phyloP scores from a whole-genome alignment of 1,140 invertebrate species.

The Stratiolaelaps scimitus region DNA sequence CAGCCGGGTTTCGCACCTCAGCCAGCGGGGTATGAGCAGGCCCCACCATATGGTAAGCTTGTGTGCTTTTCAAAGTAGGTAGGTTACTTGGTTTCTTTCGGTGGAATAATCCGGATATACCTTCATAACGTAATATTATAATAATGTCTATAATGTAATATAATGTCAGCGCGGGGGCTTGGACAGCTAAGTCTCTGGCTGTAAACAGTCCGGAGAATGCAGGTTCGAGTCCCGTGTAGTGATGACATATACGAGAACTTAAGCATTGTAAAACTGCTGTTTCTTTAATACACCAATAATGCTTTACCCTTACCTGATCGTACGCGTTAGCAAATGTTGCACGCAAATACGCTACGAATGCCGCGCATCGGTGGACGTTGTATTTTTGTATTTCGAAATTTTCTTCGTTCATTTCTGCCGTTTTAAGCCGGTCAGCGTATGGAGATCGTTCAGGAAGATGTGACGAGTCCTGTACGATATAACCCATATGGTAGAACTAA shows the following conservation, averaged over 20 bases:
- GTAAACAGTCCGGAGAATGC: too few relatives aligned
- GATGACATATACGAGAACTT: too few relatives aligned
- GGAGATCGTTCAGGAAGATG: too few relatives aligned
- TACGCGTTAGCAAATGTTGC: background rate
- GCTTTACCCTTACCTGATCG: background rate
- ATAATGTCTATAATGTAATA: background rate
- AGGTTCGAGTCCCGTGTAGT: too few relatives aligned
- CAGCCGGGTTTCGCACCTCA: background rate
- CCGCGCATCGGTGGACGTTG: background rate
- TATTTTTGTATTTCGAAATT: constrained; percentile 1
- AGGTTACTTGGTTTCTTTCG: background rate
- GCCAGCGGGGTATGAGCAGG: constrained; percentile 2
- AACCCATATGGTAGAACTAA: too few relatives aligned
- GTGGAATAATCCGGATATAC: background rate
- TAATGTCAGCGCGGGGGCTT: too few relatives aligned
- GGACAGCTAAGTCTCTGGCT: too few relatives aligned
- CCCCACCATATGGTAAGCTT: constrained; percentile 10
- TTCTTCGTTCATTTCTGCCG: background rate
- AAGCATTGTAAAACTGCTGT: too few relatives aligned
- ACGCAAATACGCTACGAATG: background rate
- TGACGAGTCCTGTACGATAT: too few relatives aligned
- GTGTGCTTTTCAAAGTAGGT: background rate
- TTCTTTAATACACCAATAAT: too few relatives aligned
- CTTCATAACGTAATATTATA: background rate
- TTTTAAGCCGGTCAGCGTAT: too few relatives aligned